Evolutionary conservation across 1,140 invertebrate species (phyloP).

Genomic region (Drosophila athabasca): DNA sequence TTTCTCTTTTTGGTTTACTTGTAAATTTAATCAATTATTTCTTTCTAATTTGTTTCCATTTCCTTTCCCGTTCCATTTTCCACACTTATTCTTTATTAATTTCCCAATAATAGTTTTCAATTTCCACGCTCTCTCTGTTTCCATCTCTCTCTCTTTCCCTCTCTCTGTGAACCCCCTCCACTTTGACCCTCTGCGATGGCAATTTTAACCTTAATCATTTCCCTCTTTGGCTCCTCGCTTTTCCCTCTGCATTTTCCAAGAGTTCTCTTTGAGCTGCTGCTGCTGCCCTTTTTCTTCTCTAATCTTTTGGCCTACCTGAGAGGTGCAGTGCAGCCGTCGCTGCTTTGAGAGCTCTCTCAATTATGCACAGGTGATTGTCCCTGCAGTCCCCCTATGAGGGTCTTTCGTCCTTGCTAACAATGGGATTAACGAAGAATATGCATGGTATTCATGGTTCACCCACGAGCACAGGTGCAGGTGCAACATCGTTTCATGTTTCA

Average conservation of each 20-base stretch:
- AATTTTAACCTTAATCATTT: slow-evolving; percentile 60
- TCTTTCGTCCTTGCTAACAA: slow-evolving; percentile 30
- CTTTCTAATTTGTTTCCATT: slow-evolving; percentile 20
- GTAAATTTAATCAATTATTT: not conserved
- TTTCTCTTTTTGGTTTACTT: slow-evolving; percentile 2
- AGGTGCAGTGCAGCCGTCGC: slow-evolving; percentile 4
- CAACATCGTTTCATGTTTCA: slow-evolving; percentile 61
- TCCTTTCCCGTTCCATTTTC: slow-evolving; percentile 32
- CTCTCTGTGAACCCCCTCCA: slow-evolving; percentile 16
- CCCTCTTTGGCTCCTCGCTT: slow-evolving; percentile 11
- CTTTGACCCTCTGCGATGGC: slow-evolving; percentile 58
- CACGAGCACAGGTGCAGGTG: slow-evolving; percentile 13
- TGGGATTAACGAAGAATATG: slow-evolving; percentile 34
- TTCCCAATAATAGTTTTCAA: slow-evolving; percentile 43
- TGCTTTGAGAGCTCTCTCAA: slow-evolving; percentile 62
- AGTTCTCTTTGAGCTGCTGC: slow-evolving; percentile 14
- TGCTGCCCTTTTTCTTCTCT: slow-evolving; percentile 8
- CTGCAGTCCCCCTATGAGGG: slow-evolving; percentile 19
- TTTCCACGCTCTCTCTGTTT: slow-evolving; percentile 46
- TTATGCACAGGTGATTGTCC: slow-evolving; percentile 52
- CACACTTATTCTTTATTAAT: not conserved
- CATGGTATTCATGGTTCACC: too few relatives aligned
- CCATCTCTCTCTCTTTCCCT: not conserved
- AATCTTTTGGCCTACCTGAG: slow-evolving; percentile 35
- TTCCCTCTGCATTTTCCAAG: slow-evolving; percentile 36